Conservation (phyloP, 2,113 vertebrate genomes). For the Elachura formosa region DNA sequence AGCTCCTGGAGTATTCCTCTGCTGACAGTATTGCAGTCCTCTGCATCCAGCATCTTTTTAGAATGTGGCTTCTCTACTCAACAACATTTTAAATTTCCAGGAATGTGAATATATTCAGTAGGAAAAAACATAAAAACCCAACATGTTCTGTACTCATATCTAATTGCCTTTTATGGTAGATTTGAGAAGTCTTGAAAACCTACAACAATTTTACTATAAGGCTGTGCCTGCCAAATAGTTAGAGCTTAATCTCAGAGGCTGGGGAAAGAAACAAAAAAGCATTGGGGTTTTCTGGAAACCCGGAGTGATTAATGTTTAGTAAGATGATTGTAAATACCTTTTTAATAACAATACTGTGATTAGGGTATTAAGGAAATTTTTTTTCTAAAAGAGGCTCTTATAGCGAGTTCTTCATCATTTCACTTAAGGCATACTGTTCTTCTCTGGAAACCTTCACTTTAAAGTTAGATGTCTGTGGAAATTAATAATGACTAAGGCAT, state of each 20-base stretch:
- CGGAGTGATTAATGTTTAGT: not conserved
- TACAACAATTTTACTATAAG: not conserved
- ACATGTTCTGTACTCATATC: not conserved
- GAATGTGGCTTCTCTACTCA: not conserved
- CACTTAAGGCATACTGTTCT: not conserved
- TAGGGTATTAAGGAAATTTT: not conserved
- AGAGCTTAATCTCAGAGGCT: not conserved
- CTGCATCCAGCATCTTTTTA: not conserved
- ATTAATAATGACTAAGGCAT: not conserved
- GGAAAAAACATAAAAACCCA: not conserved
- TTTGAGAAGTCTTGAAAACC: not conserved
- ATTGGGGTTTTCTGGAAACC: not conserved
- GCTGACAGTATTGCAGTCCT: not conserved
- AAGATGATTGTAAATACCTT: not conserved
- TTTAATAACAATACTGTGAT: not conserved
- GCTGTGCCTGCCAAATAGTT: not conserved
- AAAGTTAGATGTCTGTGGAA: not conserved
- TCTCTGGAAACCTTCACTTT: not conserved
- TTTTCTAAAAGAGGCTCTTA: not conserved
- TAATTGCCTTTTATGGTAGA: not conserved
- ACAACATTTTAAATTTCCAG: not conserved
- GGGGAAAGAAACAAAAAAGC: not conserved
- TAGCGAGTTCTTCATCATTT: not conserved
- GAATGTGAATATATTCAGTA: not conserved
- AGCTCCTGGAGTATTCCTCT: not conserved